Evolutionary conservation across 2,888 invertebrate species (phyloP).

Genomic region (Ceriagrion tenellum): DNA sequence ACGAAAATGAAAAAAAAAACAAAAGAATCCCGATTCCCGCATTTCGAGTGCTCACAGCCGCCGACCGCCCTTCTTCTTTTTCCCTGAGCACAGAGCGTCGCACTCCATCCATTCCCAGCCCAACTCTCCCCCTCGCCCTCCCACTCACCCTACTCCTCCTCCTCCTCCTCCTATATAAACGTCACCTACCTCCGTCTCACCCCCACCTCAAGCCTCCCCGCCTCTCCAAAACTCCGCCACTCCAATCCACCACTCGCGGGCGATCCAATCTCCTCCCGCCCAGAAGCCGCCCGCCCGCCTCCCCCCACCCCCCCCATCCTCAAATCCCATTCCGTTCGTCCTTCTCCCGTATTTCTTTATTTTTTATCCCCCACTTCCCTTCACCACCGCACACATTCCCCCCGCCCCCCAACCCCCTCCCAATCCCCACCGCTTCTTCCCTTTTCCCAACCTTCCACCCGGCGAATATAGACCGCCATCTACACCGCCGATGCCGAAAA

Average conservation of each 20-base stretch:
- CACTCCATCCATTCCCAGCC: background rate
- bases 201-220: background rate
- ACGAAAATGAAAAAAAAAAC: background rate
- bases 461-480: background rate
- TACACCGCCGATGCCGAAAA: slow-evolving; percentile 1
- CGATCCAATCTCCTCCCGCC: slow-evolving; percentile 4
- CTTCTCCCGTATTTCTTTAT: background rate
- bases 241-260: background rate
- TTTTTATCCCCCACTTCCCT: background rate
- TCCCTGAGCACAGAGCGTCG: no score
- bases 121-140: background rate
- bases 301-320: background rate
- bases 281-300: background rate
- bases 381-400: background rate
- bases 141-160: no score
- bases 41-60: background rate
- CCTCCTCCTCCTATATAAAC: no score
- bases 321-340: background rate
- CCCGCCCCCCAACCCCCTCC: background rate
- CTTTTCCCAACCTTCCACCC: background rate
- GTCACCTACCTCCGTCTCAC: no score
- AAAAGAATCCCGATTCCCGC: slow-evolving; percentile 11
- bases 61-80: background rate
- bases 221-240: background rate
- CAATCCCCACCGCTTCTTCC: no score